These are phyloP conservation scores for Digitonthophagus gazella DNA, from an alignment of 2,888 invertebrate species.

Conservation along the genomic window DNA sequence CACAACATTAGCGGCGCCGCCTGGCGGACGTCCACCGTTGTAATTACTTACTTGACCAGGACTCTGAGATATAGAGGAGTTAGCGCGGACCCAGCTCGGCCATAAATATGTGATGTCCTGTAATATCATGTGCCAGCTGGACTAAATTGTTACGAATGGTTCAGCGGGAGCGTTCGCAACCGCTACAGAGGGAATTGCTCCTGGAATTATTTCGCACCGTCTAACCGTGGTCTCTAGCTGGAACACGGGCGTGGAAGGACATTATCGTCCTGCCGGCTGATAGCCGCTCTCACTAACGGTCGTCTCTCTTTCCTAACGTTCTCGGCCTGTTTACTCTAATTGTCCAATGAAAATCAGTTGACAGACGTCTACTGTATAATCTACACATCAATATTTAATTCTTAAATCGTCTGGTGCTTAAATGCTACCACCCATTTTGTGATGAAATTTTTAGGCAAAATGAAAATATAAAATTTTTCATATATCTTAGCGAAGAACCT, in stretches of 20 bases:
- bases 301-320: slow-evolving; percentile 12
- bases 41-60: slow-evolving; percentile 50
- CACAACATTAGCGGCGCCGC: slow-evolving; percentile 38
- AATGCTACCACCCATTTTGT: not conserved
- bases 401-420: not conserved
- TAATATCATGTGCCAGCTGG: slow-evolving; percentile 55
- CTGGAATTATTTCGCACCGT: slow-evolving; percentile 46
- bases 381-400: not conserved
- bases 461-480: too few relatives aligned
- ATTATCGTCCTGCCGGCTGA: not conserved
- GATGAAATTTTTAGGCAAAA: too few relatives aligned
- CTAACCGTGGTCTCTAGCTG: slow-evolving; percentile 33
- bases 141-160: slow-evolving; percentile 54
- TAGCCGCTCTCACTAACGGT: slow-evolving; percentile 3
- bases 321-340: not conserved
- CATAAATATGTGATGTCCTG: slow-evolving; percentile 54
- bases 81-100: slow-evolving; percentile 44
- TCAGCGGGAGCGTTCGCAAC: slow-evolving; percentile 43
- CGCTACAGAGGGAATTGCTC: slow-evolving; percentile 46
- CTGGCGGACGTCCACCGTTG: slow-evolving; percentile 44
- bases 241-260: slow-evolving; percentile 4
- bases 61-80: slow-evolving; percentile 41
- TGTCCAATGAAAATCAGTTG: not conserved
- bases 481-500: not conserved
- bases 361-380: not conserved